Base-by-base conservation (phyloP, 2,113 vertebrate genomes). In the Syngnathoides biaculeatus region DNA sequence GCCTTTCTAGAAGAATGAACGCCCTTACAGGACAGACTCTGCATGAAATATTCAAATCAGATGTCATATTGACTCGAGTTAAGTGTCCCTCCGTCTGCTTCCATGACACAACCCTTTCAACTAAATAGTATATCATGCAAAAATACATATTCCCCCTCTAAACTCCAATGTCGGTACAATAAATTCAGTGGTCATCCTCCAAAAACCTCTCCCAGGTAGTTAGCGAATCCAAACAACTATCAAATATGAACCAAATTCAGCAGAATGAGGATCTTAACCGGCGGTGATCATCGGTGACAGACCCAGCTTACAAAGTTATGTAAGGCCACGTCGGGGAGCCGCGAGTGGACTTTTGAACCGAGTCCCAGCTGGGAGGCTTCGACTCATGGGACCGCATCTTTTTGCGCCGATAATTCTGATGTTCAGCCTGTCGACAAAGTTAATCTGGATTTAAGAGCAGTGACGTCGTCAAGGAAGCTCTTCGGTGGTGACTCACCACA, bases 251-350 rank as follows among this genome's bases (percentile, higher is more conserved):
- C 59, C 58, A 67, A 65, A 69, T 59, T 81, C 52, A 65, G n/a
- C 65, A 38, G 43, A 67, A 64, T 22, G 62, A 80, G 58, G 60
- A 39, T 83, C 79, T 87, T 81, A 81, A 60, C 77, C 63, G 73
- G 65, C 75, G 58, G 65, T 69, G 50, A 65, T 20, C 24, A 30
- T 63, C 67, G 50, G 45, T 24, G 52, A 68, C 65, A 57, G 42
- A 26, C 2, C 64, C 52, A 69, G 75, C 59, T n/a, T 43, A 42
- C 63, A 45, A 45, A 22, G 59, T 86, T 89, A 79, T 78, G 65
- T 82, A 89, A 86, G 60, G 3, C 27, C 4, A 60, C 42, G 58
- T 77, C 77, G 77, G 14, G 64, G 66, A 52, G 74, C 58, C 73
- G 68, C 74, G 61, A 55, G 67, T 45, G 30, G 73, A 67, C 8